These are phyloP conservation scores for Scortum barcoo DNA, from an alignment of 2,113 vertebrate species.

Conservation along the genomic window DNA sequence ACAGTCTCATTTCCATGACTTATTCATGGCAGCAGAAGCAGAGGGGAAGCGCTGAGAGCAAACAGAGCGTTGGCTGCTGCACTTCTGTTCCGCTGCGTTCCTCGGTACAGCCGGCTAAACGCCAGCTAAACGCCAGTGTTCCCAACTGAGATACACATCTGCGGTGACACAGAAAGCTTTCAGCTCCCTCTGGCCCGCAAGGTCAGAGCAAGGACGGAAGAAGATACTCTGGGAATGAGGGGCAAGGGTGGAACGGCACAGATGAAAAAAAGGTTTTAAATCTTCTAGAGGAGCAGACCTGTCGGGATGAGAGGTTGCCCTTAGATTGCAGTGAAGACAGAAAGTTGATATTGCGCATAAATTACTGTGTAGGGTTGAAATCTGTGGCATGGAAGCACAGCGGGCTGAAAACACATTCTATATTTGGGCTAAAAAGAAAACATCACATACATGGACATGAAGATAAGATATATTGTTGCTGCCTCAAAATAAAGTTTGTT, in stretches of 20 bases:
- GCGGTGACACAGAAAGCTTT: slow-evolving; percentile 36
- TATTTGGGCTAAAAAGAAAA: not conserved
- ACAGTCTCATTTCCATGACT: slow-evolving; percentile 49
- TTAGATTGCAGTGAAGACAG: not conserved
- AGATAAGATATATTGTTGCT: not conserved
- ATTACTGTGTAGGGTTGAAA: not conserved
- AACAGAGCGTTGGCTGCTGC: not conserved
- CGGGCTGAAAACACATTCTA: not conserved
- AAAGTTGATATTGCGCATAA: not conserved
- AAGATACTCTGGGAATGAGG: not conserved
- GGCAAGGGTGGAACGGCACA: not conserved
- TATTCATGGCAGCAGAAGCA: slow-evolving; percentile 59
- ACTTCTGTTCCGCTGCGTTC: slow-evolving; percentile 16
- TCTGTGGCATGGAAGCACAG: not conserved
- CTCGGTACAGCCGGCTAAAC: slow-evolving; percentile 23
- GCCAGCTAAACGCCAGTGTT: slow-evolving; percentile 13
- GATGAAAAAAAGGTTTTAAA: not conserved
- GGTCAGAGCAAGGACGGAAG: not conserved
- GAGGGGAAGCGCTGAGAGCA: slow-evolving; percentile 34
- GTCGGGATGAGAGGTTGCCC: not conserved
- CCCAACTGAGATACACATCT: slow-evolving; percentile 37
- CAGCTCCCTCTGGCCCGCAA: not conserved
- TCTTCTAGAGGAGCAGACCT: not conserved
- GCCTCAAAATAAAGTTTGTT: not conserved
- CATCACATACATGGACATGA: not conserved